Conservation (phyloP, 1,140 invertebrate species). For the Scaptomyza graminum region DNA sequence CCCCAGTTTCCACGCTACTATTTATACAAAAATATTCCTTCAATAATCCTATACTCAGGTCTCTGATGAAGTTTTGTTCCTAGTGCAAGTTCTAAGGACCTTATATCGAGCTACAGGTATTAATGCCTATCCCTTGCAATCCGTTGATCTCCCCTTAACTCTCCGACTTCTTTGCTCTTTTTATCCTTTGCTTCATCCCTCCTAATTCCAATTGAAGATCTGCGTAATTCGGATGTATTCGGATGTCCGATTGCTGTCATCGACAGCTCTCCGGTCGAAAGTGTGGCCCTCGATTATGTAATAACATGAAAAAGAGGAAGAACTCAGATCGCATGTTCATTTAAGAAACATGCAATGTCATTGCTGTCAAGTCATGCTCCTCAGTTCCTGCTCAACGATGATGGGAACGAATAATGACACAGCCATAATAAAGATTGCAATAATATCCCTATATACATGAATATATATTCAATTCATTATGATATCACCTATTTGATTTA, state of each 20-base stretch:
- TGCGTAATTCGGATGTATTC: conserved; percentile 58
- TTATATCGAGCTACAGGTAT: no score
- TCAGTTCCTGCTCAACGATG: conserved; percentile 14
- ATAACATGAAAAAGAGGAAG: neutral
- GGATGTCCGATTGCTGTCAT: conserved; percentile 45
- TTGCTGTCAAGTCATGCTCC: conserved; percentile 57
- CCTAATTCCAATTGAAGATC: conserved; percentile 4
- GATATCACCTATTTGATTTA: no score
- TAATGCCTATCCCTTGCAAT: no score
- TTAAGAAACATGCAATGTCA: conserved; percentile 56
- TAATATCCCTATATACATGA: no score
- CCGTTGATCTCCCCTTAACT: neutral
- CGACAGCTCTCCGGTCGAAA: conserved; percentile 14
- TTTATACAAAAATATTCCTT: no score
- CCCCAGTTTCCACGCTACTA: no score
- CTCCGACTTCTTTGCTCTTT: neutral
- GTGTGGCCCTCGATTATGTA: conserved; percentile 4
- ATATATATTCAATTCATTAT: no score
- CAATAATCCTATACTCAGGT: no score
- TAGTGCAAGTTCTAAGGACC: no score
- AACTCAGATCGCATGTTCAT: neutral
- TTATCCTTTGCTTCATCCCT: no score
- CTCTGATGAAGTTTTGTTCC: no score
- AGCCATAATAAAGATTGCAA: neutral
- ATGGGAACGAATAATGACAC: conserved; percentile 8